Evolutionary conservation across 2,113 vertebrate species (phyloP), one percentile per base, ranked within the genome.

Genomic region (Halichoeres trimaculatus): DNA sequence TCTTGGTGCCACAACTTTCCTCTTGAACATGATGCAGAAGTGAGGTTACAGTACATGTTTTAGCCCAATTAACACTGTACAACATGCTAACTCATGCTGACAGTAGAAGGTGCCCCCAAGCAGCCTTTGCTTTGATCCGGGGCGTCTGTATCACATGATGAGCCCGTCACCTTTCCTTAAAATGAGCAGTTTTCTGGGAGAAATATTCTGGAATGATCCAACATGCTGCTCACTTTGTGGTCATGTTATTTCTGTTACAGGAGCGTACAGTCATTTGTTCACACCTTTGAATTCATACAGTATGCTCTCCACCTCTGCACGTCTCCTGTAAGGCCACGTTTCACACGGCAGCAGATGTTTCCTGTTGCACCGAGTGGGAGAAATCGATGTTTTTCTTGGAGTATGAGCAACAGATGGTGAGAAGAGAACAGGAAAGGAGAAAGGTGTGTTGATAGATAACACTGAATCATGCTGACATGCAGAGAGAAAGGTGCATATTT

Each of bases 291-390:
- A 81, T 43, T 52, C 60, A 6, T 34, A 20, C 68, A 70, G 22
- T 57, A 1, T 63, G 69, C 66, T 52, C 62, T 45, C 30, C 51
- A 40, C 63, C 58, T 80, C 47, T n/a, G 51, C 41, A 10, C 35
- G 52, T 20, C 65, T 90, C 82, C 84, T 78, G 84, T 16, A 38
- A 0, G 11, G 48, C 41, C 73, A 60, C 70, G 61, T 85, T 85
- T 87, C 74, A 47, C 80, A 24, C 60, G 0, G 1, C 47, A 53
- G 80, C 89, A 91, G 89, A 91, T 89, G 89, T 91, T 91, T 91
- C 89, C 89, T 88, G 87, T 78, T 68, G 53, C 30, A 30, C 84
- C 11, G 78, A 55, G 84, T 72, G 73, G 74, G 76, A 85, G 76
- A 85, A 75, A 82, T 43, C 22, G 13, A 47, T 86, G 74, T 89